Evolutionary conservation across 1,140 invertebrate genomes (phyloP), one percentile per base, ranked within the genome.

Genomic region (Trichonephila clavipes): DNA sequence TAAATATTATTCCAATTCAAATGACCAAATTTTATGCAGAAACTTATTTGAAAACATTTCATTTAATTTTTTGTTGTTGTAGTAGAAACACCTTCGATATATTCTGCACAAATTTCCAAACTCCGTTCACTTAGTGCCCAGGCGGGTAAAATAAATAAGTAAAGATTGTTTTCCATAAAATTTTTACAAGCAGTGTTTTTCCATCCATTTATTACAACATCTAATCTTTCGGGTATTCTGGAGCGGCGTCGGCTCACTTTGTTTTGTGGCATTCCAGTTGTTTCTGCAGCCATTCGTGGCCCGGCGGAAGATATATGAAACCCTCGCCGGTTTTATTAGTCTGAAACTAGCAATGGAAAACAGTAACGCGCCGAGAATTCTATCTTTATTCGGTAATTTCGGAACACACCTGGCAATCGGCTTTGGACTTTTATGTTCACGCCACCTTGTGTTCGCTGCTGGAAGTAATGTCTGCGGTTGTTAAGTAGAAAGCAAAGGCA

Each of bases 401-500:
- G 92, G 85, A 81, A 66, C 86, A 81, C 92, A 93, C 92, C 92
- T 93, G 92, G 92, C 92, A 93, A 93, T 93, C 92, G 86, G 92
- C 85, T 93, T 93, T 88, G 92, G 92, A 93, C 92, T 93, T 93
- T 93, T 93, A 93, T 93, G 92, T 93, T 88, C 83, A 64, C 92
- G 92, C 92, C 91, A 93, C 92, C 92, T 93, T 93, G 92, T 88
- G 92, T 86, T 88, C 92, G 85, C 92, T 88, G 92, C 92, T 93
- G 92, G 92, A 93, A 93, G 92, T 93, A 93, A 93, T 93, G 92
- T 93, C 92, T 93, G 92, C 69, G 83, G 92, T 93, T 93, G 92
- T 93, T 93, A 93, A 93, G 92, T 93, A 88, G 92, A 93, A 93
- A 93, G 92, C 92, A 93, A 93, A 93, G 92, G 92, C 92, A 66